A percentile compares a stretch with the other conserved stretches of the same genome.
Conservation (phyloP, 2,888 invertebrate species). For the Lepeophtheirus nordmannii region DNA sequence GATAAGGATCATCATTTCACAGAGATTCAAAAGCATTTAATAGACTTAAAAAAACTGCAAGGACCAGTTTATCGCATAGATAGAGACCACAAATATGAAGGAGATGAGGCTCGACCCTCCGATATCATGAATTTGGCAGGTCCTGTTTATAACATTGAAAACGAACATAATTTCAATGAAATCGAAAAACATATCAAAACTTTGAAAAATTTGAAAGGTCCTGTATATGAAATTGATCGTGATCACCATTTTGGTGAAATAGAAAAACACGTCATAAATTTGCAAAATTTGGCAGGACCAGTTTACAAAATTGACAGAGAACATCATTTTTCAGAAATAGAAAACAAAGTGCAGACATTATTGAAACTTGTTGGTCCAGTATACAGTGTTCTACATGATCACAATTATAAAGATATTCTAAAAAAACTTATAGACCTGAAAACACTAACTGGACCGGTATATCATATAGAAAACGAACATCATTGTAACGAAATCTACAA, state of each 20-base stretch:
- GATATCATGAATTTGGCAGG: constrained; percentile 8
- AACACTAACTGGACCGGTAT: constrained; percentile 13
- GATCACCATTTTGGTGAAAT: constrained; percentile 13
- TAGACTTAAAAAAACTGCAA: constrained; percentile 10
- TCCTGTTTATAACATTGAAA: constrained; percentile 12
- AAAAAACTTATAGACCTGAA: constrained; percentile 7
- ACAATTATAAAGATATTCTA: constrained; percentile 17
- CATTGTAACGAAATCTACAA: constrained; percentile 4
- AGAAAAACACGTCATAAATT: not conserved
- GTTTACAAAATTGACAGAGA: not conserved
- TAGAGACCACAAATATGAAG: constrained; percentile 5
- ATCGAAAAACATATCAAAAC: constrained; percentile 2
- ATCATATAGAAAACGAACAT: constrained; percentile 12
- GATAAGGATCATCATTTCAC: constrained; percentile 23
- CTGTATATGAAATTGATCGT: constrained; percentile 17
- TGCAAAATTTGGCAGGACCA: constrained; percentile 12
- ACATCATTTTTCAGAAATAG: not conserved
- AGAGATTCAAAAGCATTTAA: constrained; percentile 12
- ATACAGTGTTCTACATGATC: constrained; percentile 10
- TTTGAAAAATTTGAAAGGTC: constrained; percentile 13
- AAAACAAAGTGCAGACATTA: not conserved
- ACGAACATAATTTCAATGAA: constrained; percentile 2
- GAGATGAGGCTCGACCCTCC: not conserved
- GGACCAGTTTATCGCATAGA: constrained; percentile 18
- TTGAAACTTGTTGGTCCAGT: constrained; percentile 15